These are phyloP conservation scores for Ecdyonurus torrentis DNA, from an alignment of 2,888 invertebrate species.

Conservation along the genomic window DNA sequence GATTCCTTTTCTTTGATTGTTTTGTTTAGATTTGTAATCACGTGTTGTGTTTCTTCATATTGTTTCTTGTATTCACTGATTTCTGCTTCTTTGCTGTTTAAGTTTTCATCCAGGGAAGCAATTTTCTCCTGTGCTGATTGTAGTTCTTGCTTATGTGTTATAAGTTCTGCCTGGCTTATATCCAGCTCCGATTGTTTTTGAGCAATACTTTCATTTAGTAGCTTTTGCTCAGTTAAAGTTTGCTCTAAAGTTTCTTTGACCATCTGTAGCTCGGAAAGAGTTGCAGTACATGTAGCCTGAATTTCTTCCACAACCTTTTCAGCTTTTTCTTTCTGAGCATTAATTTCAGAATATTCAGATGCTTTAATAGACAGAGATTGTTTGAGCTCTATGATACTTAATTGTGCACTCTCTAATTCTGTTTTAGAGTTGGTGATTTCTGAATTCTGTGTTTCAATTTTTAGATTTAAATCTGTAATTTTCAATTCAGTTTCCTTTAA, in stretches of 20 bases:
- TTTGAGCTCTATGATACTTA: neutral
- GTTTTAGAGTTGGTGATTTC: neutral
- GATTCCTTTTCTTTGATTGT: neutral
- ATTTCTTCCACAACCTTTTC: neutral
- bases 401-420: neutral
- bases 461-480: neutral
- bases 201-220: neutral
- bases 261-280: neutral
- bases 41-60: no score
- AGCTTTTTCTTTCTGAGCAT: neutral
- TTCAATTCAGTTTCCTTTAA: neutral
- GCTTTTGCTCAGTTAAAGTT: neutral
- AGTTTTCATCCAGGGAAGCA: neutral
- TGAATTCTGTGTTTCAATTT: neutral
- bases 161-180: neutral
- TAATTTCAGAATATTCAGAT: neutral
- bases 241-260: neutral
- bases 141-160: neutral
- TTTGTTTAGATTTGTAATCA: neutral
- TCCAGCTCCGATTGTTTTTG: neutral
- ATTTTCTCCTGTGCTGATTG: neutral
- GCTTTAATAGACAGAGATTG: neutral
- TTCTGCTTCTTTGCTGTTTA: neutral
- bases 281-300: neutral
- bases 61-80: no score